Evolutionary conservation across 1,140 invertebrate genomes (phyloP).

Genomic region (Lepidurus couesii): DNA sequence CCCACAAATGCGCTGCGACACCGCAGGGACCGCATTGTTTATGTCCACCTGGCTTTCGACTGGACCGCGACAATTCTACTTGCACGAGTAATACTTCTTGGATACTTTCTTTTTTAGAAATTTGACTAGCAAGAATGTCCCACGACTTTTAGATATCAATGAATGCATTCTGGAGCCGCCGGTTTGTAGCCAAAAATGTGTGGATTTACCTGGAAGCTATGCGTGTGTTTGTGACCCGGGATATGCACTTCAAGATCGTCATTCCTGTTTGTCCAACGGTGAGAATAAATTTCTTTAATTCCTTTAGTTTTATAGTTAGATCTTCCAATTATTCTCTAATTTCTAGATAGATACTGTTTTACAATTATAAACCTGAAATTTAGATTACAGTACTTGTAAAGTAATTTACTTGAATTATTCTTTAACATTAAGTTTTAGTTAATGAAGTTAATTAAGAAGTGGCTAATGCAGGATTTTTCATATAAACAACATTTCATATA

Average conservation of each 20-base stretch:
- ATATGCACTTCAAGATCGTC: constrained; percentile 46
- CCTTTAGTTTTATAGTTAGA: constrained; percentile 23
- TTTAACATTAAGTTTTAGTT: too few species aligned
- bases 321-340: neutral
- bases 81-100: neutral
- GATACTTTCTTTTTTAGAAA: neutral
- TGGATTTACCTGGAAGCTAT: constrained; percentile 54
- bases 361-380: too few species aligned
- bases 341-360: too few species aligned
- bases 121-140: constrained; percentile 35
- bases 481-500: too few species aligned
- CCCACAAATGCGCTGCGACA: constrained; percentile 2
- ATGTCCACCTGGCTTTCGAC: constrained; percentile 27
- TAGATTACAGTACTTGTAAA: too few species aligned
- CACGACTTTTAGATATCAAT: constrained; percentile 53
- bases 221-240: constrained; percentile 53
- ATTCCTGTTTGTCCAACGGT: constrained; percentile 52
- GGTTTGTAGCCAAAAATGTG: constrained; percentile 54
- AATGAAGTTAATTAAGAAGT: too few species aligned
- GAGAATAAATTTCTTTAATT: constrained; percentile 43
- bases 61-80: neutral
- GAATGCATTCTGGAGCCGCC: constrained; percentile 49
- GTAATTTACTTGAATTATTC: too few species aligned
- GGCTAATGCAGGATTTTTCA: too few species aligned
- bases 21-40: constrained; percentile 28